Conservation (phyloP, 2,888 invertebrate genomes). For the Morinoia aosen region DNA sequence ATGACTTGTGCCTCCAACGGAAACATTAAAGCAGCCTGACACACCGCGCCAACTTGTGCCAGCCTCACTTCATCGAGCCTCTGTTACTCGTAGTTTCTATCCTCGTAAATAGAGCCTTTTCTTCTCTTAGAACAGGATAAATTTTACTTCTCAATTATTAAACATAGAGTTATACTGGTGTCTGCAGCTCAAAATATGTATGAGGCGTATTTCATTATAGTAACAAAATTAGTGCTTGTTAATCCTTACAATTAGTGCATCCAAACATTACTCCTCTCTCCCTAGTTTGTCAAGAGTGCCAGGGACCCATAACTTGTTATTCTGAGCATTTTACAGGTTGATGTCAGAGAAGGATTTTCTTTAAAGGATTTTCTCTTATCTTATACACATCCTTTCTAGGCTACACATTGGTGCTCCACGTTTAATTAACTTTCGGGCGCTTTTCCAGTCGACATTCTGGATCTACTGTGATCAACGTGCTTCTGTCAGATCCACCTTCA, state of each 20-base stretch:
- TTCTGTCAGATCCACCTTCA: too few relatives aligned
- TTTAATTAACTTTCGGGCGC: too few relatives aligned
- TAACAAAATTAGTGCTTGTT: background rate
- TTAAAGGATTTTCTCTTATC: too few relatives aligned
- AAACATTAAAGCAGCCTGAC: constrained; percentile 16
- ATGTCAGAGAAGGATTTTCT: too few relatives aligned
- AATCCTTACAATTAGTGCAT: background rate
- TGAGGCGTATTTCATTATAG: background rate
- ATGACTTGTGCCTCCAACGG: constrained; percentile 30
- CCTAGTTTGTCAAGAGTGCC: background rate
- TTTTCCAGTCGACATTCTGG: too few relatives aligned
- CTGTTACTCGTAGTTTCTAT: background rate
- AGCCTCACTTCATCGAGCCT: background rate
- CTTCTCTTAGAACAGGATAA: background rate
- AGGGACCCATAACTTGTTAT: background rate
- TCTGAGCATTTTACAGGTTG: too few relatives aligned
- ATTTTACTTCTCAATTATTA: background rate
- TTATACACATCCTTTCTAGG: too few relatives aligned
- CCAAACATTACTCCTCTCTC: background rate
- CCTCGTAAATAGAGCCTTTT: background rate
- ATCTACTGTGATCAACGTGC: too few relatives aligned
- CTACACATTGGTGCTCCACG: too few relatives aligned
- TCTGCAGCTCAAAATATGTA: background rate
- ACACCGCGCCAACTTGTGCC: constrained; percentile 12
- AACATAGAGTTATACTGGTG: background rate